phyloP scores from a whole-genome alignment of 2,888 invertebrate species.

The Portevinia maculata region DNA sequence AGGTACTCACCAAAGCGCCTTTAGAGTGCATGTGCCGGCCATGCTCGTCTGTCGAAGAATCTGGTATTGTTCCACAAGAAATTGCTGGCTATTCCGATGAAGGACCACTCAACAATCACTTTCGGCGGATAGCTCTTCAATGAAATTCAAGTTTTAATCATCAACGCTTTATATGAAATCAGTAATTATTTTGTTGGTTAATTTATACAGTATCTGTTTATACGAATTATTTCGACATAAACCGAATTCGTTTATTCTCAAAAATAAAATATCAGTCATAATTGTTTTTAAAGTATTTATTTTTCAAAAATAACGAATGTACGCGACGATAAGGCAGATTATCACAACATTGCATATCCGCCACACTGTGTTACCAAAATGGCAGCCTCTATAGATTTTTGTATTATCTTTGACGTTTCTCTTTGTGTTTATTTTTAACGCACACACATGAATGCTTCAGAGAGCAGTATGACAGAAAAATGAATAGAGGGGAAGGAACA shows the following conservation, averaged over 20 bases:
- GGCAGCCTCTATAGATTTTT: neutral
- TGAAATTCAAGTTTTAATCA: slow-evolving; percentile 76
- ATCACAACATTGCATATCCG: neutral
- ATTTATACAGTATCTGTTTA: neutral
- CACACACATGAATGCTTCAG: slow-evolving; percentile 2
- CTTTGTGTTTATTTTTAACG: neutral
- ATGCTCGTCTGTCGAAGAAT: slow-evolving; percentile 94
- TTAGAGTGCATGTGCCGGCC: slow-evolving; percentile 97
- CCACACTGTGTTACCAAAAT: neutral
- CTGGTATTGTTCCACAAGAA: slow-evolving; percentile 94
- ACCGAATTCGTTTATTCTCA: neutral
- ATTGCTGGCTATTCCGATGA: slow-evolving; percentile 93
- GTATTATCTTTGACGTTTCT: slow-evolving; percentile 20
- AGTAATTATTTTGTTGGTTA: neutral
- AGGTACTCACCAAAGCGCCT: slow-evolving; percentile 96
- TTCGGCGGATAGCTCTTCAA: slow-evolving; percentile 87
- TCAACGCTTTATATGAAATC: neutral
- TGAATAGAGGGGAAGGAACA: neutral
- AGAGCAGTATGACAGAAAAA: neutral
- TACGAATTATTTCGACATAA: neutral
- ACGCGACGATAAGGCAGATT: neutral
- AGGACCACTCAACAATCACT: slow-evolving; percentile 91
- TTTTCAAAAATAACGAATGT: slow-evolving; percentile 11
- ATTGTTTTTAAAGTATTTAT: neutral
- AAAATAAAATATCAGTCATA: slow-evolving; percentile 19